These are phyloP conservation scores for Lepus townsendii DNA, from an alignment of 2,797 vertebrate species.

Conservation along the genomic window DNA sequence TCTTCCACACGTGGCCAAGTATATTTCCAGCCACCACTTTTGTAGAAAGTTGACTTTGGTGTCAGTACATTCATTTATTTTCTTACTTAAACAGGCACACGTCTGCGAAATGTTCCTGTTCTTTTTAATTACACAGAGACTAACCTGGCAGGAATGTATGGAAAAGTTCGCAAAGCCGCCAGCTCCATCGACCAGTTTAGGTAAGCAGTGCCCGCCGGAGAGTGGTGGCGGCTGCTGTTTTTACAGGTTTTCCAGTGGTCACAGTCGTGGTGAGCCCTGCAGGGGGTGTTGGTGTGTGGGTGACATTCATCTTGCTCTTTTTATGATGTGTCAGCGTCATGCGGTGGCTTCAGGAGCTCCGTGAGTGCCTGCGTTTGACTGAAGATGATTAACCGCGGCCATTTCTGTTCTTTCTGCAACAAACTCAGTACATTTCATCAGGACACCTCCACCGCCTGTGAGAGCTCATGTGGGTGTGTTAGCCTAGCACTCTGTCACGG, in stretches of 20 bases:
- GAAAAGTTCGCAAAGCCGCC: constrained; percentile 96
- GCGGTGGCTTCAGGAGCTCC: not conserved
- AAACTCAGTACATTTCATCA: not conserved
- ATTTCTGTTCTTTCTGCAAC: not conserved
- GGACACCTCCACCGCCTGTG: not conserved
- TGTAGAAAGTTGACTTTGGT: constrained; percentile 41
- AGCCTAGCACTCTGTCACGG: constrained; percentile 1
- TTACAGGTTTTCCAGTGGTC: not conserved
- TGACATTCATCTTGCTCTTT: not conserved
- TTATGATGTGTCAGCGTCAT: not conserved
- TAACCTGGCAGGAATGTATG: constrained; percentile 93
- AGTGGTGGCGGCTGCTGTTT: not conserved
- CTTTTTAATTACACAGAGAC: constrained; percentile 94
- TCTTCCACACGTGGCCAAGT: not conserved
- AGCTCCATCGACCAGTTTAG: constrained; percentile 98
- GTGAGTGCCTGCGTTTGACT: not conserved
- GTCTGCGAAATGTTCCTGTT: constrained; percentile 94
- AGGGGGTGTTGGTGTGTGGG: constrained; percentile 8
- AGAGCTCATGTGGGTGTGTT: constrained; percentile 13
- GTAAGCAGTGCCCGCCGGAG: constrained; percentile 85
- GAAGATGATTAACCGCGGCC: not conserved
- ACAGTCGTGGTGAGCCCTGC: not conserved
- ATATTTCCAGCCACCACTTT: not conserved
- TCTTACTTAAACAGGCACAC: constrained; percentile 89
- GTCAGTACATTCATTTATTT: not conserved